Base-by-base conservation (phyloP, 2,888 invertebrate species). In the Ormyrus thymus region DNA sequence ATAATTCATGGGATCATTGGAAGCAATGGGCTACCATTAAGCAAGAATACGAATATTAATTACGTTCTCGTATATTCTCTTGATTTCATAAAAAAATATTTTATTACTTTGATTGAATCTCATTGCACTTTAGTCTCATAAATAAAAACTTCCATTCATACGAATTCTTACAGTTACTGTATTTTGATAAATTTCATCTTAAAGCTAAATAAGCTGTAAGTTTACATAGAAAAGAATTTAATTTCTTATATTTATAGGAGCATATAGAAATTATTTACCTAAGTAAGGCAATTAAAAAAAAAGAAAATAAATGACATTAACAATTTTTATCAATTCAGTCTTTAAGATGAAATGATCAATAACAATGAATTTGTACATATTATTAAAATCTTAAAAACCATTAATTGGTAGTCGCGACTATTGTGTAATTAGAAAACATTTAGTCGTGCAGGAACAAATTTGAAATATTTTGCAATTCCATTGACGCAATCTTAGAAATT, bases 1-100 rank as follows among this genome's bases (percentile, higher is more conserved):
- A 89, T 58, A 82, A 83, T 10, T 82, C 87, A 4, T 88, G 86
- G 87, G 81, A 87, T 55, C 84, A 82, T 56, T 87, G 86, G 86
- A 76, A 83, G 46, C 65, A 82, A 7, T 88, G 88, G 88, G 82
- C 85, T n/a, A 76, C 73, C 5, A 83, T 83, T 10, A 78, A 83
- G 48, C 66, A 75, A 8, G 77, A 81, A 10, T 86, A 84, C 53
- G 77, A 73, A 66, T 66, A 78, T 55, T 82, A 59, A 81, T 58
- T 53, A 5, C 7, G 0, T 4, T 4, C 0, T 29, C 3, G 45
- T n/a, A 9, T 55, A 6, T 4, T 29, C 76, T 58, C 43, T n/a
- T n/a, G 4, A 10, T 59, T 4, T 29, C 29, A 56, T 7, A 56
- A 56, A 10, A 56, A 11, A n/a, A 29, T 11, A n/a, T 29, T 15